Evolutionary conservation across 2,797 vertebrate genomes (phyloP).

Genomic region (Danio tinwini): DNA sequence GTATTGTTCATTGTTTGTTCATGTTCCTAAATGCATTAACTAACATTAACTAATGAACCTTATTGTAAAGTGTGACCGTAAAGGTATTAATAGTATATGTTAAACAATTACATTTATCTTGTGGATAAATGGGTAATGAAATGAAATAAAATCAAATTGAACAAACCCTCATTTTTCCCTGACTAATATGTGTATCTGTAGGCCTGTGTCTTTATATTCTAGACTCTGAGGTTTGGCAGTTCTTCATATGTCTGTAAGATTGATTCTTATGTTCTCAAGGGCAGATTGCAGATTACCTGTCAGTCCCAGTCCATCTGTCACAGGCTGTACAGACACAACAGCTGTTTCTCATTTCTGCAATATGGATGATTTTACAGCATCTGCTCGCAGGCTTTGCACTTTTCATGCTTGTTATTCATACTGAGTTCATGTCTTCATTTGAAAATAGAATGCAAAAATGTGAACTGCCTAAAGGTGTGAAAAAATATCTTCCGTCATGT

Average conservation of each 20-base stretch:
- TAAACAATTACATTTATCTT: too few species aligned
- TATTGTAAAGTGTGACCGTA: too few species aligned
- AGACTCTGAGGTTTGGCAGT: neutral
- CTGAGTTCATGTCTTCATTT: neutral
- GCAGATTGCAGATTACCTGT: neutral
- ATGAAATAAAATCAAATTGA: too few species aligned
- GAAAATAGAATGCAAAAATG: slow-evolving; percentile 11
- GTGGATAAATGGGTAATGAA: too few species aligned
- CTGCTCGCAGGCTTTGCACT: slow-evolving; percentile 4
- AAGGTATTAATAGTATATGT: too few species aligned
- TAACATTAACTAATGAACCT: too few species aligned
- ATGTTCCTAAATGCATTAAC: too few species aligned
- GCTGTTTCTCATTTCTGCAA: slow-evolving; percentile 34
- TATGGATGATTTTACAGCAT: slow-evolving; percentile 18
- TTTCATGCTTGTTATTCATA: slow-evolving; percentile 56
- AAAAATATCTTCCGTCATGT: slow-evolving; percentile 1
- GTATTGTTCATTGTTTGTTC: too few species aligned
- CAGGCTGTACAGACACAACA: slow-evolving; percentile 14
- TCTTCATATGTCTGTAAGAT: neutral
- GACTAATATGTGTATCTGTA: neutral
- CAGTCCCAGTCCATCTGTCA: slow-evolving; percentile 11
- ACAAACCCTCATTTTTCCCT: too few species aligned
- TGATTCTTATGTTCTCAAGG: neutral
- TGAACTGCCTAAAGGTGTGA: neutral
- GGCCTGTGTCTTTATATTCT: neutral